Evolutionary conservation across 2,888 invertebrate genomes (phyloP).

Genomic region (Ligdia adustata): DNA sequence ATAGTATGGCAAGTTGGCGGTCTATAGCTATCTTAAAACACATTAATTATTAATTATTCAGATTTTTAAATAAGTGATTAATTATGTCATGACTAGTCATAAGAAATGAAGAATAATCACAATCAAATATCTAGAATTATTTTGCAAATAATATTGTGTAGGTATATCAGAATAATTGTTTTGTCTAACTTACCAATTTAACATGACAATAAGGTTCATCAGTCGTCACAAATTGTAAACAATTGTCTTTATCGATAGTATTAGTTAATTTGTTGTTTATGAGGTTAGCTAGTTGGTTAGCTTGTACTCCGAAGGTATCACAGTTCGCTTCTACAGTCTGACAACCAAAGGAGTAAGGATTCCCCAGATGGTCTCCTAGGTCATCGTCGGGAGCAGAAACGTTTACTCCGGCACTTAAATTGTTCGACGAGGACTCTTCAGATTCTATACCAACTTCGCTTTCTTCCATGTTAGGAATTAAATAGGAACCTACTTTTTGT

Average conservation of each 20-base stretch:
- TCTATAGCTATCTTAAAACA: no score
- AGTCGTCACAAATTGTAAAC: slow-evolving; percentile 21
- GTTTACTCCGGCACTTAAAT: background rate
- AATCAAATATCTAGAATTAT: no score
- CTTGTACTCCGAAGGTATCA: slow-evolving; percentile 8
- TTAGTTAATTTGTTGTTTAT: slow-evolving; percentile 3
- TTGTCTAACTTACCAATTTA: slow-evolving; percentile 31
- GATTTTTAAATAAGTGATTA: no score
- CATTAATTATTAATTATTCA: no score
- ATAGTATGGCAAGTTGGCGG: no score
- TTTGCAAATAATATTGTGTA: no score
- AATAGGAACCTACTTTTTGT: no score
- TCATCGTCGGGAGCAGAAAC: slow-evolving; percentile 10
- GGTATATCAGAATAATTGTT: no score
- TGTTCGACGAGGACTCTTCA: slow-evolving; percentile 16
- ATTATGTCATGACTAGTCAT: no score
- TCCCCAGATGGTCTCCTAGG: slow-evolving; percentile 16
- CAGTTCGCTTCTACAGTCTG: slow-evolving; percentile 9
- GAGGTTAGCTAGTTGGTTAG: background rate
- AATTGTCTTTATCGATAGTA: slow-evolving; percentile 23
- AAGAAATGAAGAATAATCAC: no score
- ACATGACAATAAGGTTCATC: slow-evolving; percentile 44
- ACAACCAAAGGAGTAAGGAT: slow-evolving; percentile 16
- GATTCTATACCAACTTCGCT: slow-evolving; percentile 8
- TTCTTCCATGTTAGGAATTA: slow-evolving; percentile 1